A percentile compares a stretch with the other conserved stretches of the same genome.
Conservation (phyloP, 2,888 invertebrate species). For the Ceriagrion tenellum region DNA sequence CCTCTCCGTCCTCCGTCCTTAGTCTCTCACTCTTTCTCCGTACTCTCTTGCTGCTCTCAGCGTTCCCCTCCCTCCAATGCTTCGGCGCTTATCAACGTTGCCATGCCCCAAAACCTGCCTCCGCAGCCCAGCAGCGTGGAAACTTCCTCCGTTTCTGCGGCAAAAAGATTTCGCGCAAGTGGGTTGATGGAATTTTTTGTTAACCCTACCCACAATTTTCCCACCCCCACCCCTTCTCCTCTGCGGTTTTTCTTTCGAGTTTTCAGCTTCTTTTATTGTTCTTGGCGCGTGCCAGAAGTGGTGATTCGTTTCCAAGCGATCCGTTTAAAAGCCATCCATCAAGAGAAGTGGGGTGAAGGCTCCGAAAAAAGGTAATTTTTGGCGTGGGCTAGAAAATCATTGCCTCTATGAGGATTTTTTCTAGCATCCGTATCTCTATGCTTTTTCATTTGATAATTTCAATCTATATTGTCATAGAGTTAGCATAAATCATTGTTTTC, state of each 20-base stretch:
- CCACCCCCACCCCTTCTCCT: no score
- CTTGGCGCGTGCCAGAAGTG: background rate
- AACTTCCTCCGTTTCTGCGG: background rate
- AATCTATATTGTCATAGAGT: no score
- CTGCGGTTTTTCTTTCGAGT: background rate
- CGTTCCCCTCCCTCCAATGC: no score
- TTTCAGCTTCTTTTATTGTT: background rate
- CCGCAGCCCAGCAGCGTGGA: background rate
- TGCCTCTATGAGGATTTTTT: background rate
- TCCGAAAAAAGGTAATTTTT: background rate
- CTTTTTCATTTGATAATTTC: no score
- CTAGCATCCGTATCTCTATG: no score
- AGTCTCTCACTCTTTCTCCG: no score
- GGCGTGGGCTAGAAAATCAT: background rate
- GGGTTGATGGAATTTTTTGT: background rate
- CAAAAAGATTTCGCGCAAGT: constrained; percentile 6
- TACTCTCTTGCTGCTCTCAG: no score
- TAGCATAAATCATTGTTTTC: no score
- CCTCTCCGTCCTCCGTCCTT: background rate
- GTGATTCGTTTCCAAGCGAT: background rate
- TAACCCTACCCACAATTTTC: background rate
- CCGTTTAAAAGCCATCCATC: constrained; percentile 27
- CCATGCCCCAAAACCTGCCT: background rate
- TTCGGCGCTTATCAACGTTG: background rate
- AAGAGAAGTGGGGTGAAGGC: background rate